Evolutionary conservation across 2,113 vertebrate species (phyloP).

Genomic region (Plotosus lineatus): DNA sequence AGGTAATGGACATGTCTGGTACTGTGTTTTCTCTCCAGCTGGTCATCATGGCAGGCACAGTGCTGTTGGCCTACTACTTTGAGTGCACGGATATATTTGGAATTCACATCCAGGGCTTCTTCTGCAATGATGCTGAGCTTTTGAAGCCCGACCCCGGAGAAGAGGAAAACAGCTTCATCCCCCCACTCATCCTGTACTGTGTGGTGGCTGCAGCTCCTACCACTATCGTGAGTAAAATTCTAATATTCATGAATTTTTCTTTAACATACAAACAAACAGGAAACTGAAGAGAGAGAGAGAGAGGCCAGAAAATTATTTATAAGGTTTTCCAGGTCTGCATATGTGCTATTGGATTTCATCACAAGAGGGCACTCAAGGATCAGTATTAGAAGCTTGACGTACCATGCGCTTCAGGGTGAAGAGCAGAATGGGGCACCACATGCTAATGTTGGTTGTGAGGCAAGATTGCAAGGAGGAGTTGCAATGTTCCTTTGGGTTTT

Average conservation of each 20-base stretch:
- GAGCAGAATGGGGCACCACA: background rate
- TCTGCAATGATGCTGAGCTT: slow-evolving; percentile 94
- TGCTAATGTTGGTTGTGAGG: background rate
- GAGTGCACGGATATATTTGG: slow-evolving; percentile 96
- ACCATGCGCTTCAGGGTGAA: background rate
- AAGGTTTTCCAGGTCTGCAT: background rate
- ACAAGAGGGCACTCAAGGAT: slow-evolving; percentile 43
- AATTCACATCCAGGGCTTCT: slow-evolving; percentile 97
- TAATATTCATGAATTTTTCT: background rate
- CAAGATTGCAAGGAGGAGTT: background rate
- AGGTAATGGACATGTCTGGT: background rate
- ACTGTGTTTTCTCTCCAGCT: slow-evolving; percentile 91
- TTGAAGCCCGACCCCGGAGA: slow-evolving; percentile 95
- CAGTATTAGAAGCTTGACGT: background rate
- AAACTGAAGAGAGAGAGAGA: no score
- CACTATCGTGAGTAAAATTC: slow-evolving; percentile 84
- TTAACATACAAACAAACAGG: no score
- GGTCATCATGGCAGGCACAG: slow-evolving; percentile 97
- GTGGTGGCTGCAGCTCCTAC: slow-evolving; percentile 91
- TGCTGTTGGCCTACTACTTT: slow-evolving; percentile 96
- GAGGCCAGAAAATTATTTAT: no score
- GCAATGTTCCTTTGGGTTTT: background rate
- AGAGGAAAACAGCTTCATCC: slow-evolving; percentile 92
- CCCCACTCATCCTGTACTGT: slow-evolving; percentile 92
- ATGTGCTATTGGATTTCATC: slow-evolving; percentile 16